These are phyloP conservation scores for Alectura lathami DNA, from an alignment of 2,113 vertebrate genomes.

Conservation along the genomic window DNA sequence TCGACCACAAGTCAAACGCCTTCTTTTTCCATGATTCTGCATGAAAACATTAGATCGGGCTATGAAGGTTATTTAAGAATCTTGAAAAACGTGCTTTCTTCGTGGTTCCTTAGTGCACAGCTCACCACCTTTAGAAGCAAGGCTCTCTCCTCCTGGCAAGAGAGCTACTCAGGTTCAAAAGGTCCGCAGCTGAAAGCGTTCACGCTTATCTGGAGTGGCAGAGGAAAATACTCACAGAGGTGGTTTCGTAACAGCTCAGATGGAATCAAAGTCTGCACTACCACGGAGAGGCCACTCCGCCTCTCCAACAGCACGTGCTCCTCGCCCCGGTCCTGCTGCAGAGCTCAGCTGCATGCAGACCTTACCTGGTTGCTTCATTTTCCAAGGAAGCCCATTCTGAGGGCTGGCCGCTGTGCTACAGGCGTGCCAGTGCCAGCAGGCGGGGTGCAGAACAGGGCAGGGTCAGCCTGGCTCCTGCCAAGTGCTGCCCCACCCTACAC, in stretches of 20 bases:
- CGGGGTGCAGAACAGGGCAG: not conserved
- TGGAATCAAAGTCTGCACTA: not conserved
- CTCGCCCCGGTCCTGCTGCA: not conserved
- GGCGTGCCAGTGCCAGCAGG: not conserved
- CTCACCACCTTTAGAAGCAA: not conserved
- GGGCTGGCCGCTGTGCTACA: not conserved
- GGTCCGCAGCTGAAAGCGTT: not conserved
- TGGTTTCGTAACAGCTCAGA: not conserved
- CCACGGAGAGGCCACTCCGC: not conserved
- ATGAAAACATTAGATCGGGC: not conserved
- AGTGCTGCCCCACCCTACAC: not conserved
- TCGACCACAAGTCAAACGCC: not conserved
- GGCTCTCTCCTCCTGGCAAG: not conserved
- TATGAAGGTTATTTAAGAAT: not conserved
- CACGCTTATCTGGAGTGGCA: accelerated
- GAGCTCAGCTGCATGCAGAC: accelerated
- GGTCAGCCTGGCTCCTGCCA: not conserved
- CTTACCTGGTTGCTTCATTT: not conserved
- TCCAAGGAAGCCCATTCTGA: not conserved
- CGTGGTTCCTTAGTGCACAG: not conserved
- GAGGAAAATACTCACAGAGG: not conserved
- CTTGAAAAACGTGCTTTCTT: not conserved
- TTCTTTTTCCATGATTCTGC: accelerated
- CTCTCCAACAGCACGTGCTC: not conserved
- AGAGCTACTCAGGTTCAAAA: not conserved